Evolutionary conservation across 1,140 invertebrate genomes (phyloP).

Genomic region (Euura lappo): DNA sequence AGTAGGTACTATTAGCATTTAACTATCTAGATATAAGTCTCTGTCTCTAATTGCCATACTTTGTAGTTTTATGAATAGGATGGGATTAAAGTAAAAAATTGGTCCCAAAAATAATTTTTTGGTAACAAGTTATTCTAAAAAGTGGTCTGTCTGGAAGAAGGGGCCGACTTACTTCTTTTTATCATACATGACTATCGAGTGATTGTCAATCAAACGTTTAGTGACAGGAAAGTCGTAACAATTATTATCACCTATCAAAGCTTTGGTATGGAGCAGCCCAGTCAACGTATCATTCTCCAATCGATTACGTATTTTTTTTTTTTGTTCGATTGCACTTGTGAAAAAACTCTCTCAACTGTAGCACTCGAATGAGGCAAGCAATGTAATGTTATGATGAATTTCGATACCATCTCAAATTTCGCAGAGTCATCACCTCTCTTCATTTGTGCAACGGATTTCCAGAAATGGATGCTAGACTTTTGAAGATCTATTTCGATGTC

Average conservation of each 20-base stretch:
- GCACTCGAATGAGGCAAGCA: conserved; percentile 17
- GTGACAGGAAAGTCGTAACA: too few species aligned
- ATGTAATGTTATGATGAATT: not conserved
- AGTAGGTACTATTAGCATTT: too few species aligned
- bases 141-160: too few species aligned
- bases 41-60: too few species aligned
- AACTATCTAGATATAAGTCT: too few species aligned
- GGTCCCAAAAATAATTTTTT: too few species aligned
- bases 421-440: not conserved
- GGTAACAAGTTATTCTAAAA: too few species aligned
- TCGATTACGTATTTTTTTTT: conserved; percentile 23
- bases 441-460: not conserved
- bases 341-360: conserved; percentile 25
- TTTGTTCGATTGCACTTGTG: conserved; percentile 26
- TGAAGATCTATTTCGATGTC: not conserved
- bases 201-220: too few species aligned
- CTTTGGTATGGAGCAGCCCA: conserved; percentile 22
- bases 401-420: not conserved
- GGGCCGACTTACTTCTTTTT: too few species aligned
- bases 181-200: too few species aligned
- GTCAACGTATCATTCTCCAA: conserved; percentile 13
- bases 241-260: not conserved
- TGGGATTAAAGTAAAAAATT: too few species aligned
- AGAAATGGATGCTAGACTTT: not conserved
- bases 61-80: too few species aligned